These are phyloP conservation scores for Chaetophractus vellerosus DNA, from an alignment of 2,797 vertebrate species.

Conservation along the genomic window DNA sequence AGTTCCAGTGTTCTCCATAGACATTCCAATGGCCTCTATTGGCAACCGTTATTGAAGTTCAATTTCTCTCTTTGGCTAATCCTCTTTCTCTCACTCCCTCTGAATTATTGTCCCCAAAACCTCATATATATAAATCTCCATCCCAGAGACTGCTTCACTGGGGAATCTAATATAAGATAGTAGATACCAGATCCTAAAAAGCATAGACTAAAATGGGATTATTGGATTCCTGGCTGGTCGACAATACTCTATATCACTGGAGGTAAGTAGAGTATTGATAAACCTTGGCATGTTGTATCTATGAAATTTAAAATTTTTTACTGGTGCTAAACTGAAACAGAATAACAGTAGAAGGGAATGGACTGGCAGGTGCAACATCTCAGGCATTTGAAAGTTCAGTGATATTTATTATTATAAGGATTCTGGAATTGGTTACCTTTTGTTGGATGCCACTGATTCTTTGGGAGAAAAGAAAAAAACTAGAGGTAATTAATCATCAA, in stretches of 20 bases:
- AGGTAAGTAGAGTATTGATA: background rate
- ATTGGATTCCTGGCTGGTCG: background rate
- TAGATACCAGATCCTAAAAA: background rate
- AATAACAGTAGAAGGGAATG: background rate
- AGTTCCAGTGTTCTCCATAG: background rate
- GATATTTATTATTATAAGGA: background rate
- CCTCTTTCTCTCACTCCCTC: background rate
- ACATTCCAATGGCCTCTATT: background rate
- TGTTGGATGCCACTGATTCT: background rate
- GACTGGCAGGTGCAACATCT: background rate
- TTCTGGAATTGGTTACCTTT: background rate
- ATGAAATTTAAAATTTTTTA: background rate
- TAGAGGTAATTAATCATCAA: slow-evolving; percentile 10
- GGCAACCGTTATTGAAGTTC: background rate
- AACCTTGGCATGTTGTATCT: background rate
- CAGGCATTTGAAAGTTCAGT: background rate
- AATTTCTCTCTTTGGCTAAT: background rate
- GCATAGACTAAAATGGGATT: background rate
- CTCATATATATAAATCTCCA: background rate
- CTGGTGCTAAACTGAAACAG: background rate
- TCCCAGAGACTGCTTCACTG: background rate
- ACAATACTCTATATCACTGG: background rate
- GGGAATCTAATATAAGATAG: background rate
- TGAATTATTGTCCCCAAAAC: background rate
- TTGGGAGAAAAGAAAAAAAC: background rate